These are phyloP conservation scores for Sarcophaga bullata DNA, from an alignment of 1,140 invertebrate species.

Conservation along the genomic window DNA sequence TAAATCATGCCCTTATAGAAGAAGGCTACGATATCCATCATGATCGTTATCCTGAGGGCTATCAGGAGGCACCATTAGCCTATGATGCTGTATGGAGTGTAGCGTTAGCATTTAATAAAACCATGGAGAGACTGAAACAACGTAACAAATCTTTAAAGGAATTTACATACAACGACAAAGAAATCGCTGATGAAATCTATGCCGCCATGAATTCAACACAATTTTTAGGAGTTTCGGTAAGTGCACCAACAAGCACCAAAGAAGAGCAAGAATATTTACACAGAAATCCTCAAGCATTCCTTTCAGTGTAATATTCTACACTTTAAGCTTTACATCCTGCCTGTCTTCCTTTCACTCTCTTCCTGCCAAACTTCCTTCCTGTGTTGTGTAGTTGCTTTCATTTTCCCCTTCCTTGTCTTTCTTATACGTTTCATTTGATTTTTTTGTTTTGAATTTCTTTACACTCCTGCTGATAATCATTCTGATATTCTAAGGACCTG, in stretches of 20 bases:
- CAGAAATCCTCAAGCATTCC: too few relatives aligned
- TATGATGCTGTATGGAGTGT: constrained; percentile 99
- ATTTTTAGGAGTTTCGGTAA: constrained; percentile 97
- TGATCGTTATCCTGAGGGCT: constrained; percentile 89
- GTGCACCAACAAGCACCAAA: too few relatives aligned
- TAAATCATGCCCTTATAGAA: constrained; percentile 82
- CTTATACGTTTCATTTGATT: too few relatives aligned
- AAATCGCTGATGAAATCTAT: constrained; percentile 95
- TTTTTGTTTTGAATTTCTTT: too few relatives aligned
- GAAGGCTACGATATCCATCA: constrained; percentile 85
- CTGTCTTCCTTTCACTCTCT: too few relatives aligned
- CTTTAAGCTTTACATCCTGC: too few relatives aligned
- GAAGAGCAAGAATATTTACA: too few relatives aligned
- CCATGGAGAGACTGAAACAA: constrained; percentile 85
- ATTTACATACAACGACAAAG: constrained; percentile 97
- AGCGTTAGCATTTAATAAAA: constrained; percentile 96
- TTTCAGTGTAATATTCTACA: too few relatives aligned
- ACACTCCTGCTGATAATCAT: too few relatives aligned
- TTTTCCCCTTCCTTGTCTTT: background rate
- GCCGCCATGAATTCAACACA: constrained; percentile 97
- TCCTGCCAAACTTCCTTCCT: too few relatives aligned
- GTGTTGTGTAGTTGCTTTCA: background rate
- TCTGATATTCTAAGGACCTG: background rate
- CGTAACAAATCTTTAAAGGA: constrained; percentile 87
- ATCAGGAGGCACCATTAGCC: constrained; percentile 97